Percentiles rank a stretch among this genome's conserved stretches.
These are phyloP conservation scores for Parauchenoglanis ngamensis DNA, from an alignment of 2,797 vertebrate species.

Conservation along the genomic window DNA sequence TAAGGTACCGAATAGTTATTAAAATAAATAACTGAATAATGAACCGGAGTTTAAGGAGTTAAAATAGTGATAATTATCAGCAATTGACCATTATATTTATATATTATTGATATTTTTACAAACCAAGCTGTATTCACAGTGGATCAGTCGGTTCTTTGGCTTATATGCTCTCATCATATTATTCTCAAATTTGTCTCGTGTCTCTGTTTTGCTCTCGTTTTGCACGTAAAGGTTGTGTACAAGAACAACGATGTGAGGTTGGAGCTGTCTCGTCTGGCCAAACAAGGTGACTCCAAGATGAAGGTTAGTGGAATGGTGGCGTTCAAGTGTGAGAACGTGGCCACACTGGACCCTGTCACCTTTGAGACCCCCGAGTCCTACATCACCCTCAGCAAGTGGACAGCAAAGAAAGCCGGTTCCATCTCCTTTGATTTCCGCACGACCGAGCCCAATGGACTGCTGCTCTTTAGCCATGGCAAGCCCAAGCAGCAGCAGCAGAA, in stretches of 20 bases:
- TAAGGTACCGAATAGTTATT: not conserved
- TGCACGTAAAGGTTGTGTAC: slow-evolving; percentile 87
- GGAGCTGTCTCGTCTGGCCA: slow-evolving; percentile 95
- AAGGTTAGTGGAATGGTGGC: slow-evolving; percentile 97
- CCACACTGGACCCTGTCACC: slow-evolving; percentile 96
- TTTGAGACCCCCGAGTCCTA: slow-evolving; percentile 98
- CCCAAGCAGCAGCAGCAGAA: slow-evolving; percentile 89
- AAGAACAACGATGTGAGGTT: slow-evolving; percentile 98
- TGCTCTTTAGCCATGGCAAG: slow-evolving; percentile 97
- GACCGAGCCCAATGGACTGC: slow-evolving; percentile 95
- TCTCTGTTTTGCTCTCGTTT: slow-evolving; percentile 28
- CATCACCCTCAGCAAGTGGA: slow-evolving; percentile 95
- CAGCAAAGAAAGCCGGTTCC: slow-evolving; percentile 96
- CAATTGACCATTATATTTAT: not conserved
- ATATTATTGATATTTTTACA: not conserved
- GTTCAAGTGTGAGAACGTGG: slow-evolving; percentile 98
- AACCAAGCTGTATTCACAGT: not conserved
- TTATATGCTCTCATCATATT: not conserved
- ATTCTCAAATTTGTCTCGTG: not conserved
- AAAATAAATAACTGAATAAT: not conserved
- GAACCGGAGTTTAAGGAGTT: not conserved
- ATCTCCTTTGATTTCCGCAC: slow-evolving; percentile 99
- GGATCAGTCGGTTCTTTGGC: not conserved
- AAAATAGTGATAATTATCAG: not conserved
- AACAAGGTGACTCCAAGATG: slow-evolving; percentile 97